Evolutionary conservation across 2,797 vertebrate species (phyloP), one percentile per base, ranked within the genome.

Genomic region (Ctenochaetus hawaiiensis): DNA sequence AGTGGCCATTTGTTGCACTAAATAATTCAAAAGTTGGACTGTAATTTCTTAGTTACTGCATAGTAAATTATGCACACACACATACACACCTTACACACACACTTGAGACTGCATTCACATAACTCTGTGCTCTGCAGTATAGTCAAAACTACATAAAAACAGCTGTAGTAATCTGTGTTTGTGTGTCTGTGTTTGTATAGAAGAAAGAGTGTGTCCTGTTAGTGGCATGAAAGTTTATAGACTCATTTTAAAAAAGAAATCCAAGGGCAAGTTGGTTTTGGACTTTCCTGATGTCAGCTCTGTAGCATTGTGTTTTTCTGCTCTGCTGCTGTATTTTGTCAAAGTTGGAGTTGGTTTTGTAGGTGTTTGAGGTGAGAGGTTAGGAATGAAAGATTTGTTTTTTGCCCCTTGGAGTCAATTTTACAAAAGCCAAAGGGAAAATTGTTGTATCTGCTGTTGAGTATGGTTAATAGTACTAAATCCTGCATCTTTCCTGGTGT

Each of bases 181-280:
- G 3, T 30, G 30, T 48, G n/a, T 23, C n/a, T 17, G 22, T 34
- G 13, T 61, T 10, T 45, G 43, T 48, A 47, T 66, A 57, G 51
- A 23, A 12, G 13, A 13, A 48, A 48, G 47, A 41, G 44, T 6
- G 7, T 30, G 48, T 34, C 70, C 59, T 56, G 8, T 41, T 39
- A 11, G 57, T 57, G 23, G 11, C 53, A 60, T 67, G 26, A 80
- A 80, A 34, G 82, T 75, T 83, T 67, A 80, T 37, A 56, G 68
- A 81, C 43, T 51, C 22, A 61, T 72, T 72, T 59, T 37, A 45
- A 47, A 45, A 37, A 66, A 45, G 39, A 20, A 47, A 45, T 66
- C 45, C 23, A 41, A 67, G 4, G 39, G 14, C 4, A 60, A 17
- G 14, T 22, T 30, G 43, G n/a, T 47, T 59, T 70, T 7, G 18